Evolutionary conservation across 2,888 invertebrate genomes (phyloP).

Genomic region (Drosophila rubida): DNA sequence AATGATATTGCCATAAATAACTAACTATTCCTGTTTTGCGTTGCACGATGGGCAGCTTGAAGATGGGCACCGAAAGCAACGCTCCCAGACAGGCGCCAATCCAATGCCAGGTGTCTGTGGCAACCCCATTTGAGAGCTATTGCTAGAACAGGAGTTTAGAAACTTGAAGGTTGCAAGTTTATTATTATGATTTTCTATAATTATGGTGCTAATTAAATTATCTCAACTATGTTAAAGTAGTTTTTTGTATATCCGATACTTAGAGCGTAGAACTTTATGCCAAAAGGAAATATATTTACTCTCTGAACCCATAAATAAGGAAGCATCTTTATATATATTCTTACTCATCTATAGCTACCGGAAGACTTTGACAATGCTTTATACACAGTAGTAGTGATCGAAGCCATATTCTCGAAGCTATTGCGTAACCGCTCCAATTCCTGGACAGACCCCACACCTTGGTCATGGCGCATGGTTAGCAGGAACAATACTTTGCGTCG

Average conservation of each 20-base stretch:
- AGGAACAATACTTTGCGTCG: conserved; percentile 86
- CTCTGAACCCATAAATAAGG: too few species aligned
- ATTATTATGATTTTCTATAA: too few species aligned
- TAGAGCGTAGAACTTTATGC: too few species aligned
- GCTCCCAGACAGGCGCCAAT: conserved; percentile 93
- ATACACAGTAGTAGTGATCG: conserved; percentile 90
- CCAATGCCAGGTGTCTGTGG: conserved; percentile 94
- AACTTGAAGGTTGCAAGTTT: conserved; percentile 94
- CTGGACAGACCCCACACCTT: conserved; percentile 93
- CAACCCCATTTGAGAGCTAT: conserved; percentile 95
- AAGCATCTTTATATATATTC: too few species aligned
- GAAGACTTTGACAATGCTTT: conserved; percentile 91
- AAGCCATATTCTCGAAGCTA: too few species aligned
- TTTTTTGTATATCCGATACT: too few species aligned
- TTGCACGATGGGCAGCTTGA: conserved; percentile 86
- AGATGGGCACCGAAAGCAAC: conserved; percentile 89
- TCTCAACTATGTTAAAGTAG: too few species aligned
- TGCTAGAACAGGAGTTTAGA: conserved; percentile 96
- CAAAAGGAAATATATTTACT: too few species aligned
- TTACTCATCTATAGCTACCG: too few species aligned
- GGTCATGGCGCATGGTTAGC: conserved; percentile 94
- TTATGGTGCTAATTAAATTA: too few species aligned
- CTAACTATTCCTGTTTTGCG: conserved; percentile 46
- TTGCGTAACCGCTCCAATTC: too few species aligned
- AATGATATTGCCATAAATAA: neutral